These are phyloP conservation scores for Micrastur ruficollis DNA, from an alignment of 2,797 vertebrate genomes.

Conservation along the genomic window DNA sequence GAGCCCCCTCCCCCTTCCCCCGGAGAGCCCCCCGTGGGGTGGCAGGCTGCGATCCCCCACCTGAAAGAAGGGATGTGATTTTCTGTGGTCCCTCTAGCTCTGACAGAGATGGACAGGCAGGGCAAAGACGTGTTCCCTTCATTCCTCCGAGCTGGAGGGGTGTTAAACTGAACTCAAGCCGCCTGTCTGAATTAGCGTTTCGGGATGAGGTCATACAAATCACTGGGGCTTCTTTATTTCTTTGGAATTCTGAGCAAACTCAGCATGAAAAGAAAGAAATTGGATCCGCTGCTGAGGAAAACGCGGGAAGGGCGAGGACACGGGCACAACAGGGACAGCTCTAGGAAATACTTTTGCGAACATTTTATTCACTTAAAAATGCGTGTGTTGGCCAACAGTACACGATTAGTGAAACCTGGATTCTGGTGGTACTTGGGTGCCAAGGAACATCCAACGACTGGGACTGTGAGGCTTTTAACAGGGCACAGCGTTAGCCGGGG, in stretches of 20 bases:
- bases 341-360: neutral
- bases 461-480: neutral
- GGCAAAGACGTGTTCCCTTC: neutral
- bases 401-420: neutral
- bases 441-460: neutral
- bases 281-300: neutral
- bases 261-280: neutral
- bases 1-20: neutral
- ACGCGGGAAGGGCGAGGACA: neutral
- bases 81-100: neutral
- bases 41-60: neutral
- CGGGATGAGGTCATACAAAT: neutral
- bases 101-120: fast-evolving
- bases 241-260: neutral
- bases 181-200: neutral
- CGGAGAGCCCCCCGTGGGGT: fast-evolving
- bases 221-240: neutral
- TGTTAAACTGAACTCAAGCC: neutral
- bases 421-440: neutral
- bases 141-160: neutral
- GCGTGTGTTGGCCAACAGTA: neutral
- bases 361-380: neutral
- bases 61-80: neutral
- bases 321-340: neutral
- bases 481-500: neutral